These are phyloP conservation scores for Calephelis perditalis DNA, from an alignment of 2,888 invertebrate genomes.

Conservation along the genomic window DNA sequence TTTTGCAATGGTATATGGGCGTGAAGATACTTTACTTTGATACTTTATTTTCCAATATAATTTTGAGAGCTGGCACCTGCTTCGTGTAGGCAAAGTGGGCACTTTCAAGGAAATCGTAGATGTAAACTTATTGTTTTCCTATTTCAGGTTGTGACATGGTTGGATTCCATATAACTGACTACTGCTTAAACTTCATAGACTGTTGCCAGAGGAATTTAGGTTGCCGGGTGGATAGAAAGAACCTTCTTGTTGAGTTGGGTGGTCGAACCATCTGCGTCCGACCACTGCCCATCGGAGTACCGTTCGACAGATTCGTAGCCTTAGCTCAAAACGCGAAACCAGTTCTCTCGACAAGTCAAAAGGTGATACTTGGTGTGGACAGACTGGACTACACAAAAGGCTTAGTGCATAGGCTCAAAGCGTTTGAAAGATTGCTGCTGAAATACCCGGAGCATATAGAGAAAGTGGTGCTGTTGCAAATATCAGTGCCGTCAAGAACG, in stretches of 20 bases:
- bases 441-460: slow-evolving; percentile 92
- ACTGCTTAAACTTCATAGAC: slow-evolving; percentile 94
- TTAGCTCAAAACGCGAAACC: slow-evolving; percentile 85
- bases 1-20: too few relatives aligned
- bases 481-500: slow-evolving; percentile 92
- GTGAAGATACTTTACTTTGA: too few relatives aligned
- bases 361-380: slow-evolving; percentile 92
- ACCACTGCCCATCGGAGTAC: slow-evolving; percentile 93
- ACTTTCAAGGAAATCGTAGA: too few relatives aligned
- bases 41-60: too few relatives aligned
- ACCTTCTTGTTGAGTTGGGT: slow-evolving; percentile 91
- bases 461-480: slow-evolving; percentile 89
- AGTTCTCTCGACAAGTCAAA: slow-evolving; percentile 84
- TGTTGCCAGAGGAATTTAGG: slow-evolving; percentile 93
- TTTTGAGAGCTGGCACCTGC: too few relatives aligned
- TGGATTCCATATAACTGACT: slow-evolving; percentile 94
- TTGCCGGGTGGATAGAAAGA: slow-evolving; percentile 92
- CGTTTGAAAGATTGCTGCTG: slow-evolving; percentile 88
- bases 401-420: slow-evolving; percentile 87
- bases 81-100: background rate
- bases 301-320: slow-evolving; percentile 90
- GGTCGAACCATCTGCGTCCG: slow-evolving; percentile 90
- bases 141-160: slow-evolving; percentile 91
- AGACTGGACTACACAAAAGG: slow-evolving; percentile 95
- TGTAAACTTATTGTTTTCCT: background rate